These are phyloP conservation scores for Carcharodon carcharias DNA, from an alignment of 2,797 vertebrate species.

Conservation along the genomic window DNA sequence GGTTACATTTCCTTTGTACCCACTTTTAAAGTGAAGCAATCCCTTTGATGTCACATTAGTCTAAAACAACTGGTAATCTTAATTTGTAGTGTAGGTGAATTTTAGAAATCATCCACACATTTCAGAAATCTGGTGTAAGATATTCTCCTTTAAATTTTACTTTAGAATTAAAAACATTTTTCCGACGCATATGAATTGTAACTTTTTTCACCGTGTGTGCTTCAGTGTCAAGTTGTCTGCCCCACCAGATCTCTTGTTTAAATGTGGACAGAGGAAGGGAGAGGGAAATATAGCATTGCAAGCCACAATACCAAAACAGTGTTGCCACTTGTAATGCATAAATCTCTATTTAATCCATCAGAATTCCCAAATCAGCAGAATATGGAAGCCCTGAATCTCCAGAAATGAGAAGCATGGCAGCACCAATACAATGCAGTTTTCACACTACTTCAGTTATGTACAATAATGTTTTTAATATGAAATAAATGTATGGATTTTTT, in stretches of 20 bases:
- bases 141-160: not conserved
- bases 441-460: conserved; percentile 6
- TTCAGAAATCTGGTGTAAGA: not conserved
- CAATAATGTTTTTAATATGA: conserved; percentile 28
- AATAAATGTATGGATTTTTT: not conserved
- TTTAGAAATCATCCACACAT: not conserved
- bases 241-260: not conserved
- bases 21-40: not conserved
- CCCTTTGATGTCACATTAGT: not conserved
- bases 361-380: not conserved
- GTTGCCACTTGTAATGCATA: not conserved
- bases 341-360: not conserved
- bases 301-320: not conserved
- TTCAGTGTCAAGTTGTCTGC: not conserved
- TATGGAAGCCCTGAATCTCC: not conserved
- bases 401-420: not conserved
- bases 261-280: not conserved
- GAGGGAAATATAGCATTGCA: not conserved
- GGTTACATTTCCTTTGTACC: not conserved
- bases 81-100: not conserved
- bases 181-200: not conserved
- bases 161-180: not conserved
- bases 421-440: not conserved
- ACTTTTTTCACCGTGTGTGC: not conserved
- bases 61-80: not conserved